phyloP scores from a whole-genome alignment of 2,113 vertebrate species.

The Saguinus imperator region DNA sequence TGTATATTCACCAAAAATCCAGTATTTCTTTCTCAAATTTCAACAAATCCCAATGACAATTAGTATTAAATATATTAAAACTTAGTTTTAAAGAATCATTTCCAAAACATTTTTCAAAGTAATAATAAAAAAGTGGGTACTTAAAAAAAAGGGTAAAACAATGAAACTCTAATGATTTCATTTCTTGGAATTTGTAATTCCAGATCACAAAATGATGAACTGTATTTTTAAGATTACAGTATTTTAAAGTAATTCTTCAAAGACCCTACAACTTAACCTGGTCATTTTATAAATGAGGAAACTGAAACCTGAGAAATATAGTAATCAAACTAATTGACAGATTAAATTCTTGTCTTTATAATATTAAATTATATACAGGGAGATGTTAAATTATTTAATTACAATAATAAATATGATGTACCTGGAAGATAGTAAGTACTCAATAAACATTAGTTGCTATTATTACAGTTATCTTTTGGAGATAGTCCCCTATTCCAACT shows the following conservation, averaged over 20 bases:
- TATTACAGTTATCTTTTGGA: background rate
- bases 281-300: background rate
- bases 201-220: background rate
- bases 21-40: conserved; percentile 44
- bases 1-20: background rate
- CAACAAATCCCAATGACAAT: conserved; percentile 39
- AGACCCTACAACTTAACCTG: background rate
- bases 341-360: background rate
- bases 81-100: conserved; percentile 4
- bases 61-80: background rate
- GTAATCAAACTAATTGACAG: background rate
- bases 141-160: background rate
- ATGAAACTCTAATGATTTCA: background rate
- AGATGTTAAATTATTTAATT: background rate
- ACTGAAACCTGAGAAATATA: background rate
- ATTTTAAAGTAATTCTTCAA: background rate
- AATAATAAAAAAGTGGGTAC: background rate
- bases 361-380: background rate
- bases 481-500: background rate
- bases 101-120: background rate
- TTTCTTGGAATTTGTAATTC: conserved; percentile 7
- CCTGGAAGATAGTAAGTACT: background rate
- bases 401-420: background rate
- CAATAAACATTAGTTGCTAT: background rate
- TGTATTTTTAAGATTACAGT: background rate